Base-by-base conservation (phyloP, 2,113 vertebrate species). In the Vidua macroura region DNA sequence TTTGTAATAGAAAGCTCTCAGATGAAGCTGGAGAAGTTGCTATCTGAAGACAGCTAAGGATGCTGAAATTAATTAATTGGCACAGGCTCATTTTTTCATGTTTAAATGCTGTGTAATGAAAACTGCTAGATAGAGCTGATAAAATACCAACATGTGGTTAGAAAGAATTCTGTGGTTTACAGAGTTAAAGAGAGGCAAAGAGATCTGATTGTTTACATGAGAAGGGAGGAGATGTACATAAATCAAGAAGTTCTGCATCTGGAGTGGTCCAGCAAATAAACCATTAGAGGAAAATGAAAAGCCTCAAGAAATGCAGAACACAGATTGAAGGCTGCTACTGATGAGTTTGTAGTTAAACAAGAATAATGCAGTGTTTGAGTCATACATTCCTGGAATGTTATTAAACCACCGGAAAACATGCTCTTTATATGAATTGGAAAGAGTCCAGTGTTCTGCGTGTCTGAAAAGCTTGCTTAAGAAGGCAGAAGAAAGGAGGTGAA, bases 131-230 rank as follows among this genome's bases (percentile, higher is more conserved):
- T 31, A 69, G 63, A 85, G 33, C 17, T 80, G 91, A 73, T 92
- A 90, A 83, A 33, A n/a, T 69, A 83, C 33, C 69, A 81, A 6
- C n/a, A 25, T 63, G 85, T 51, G 55, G 72, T 92, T 74, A 73
- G 67, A 77, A 89, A 43, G 53, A 92, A 55, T 91, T 66, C 48
- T 90, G 72, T 94, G 79, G 90, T 72, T 93, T 91, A 62, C 48
- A 44, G 63, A 17, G 22, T 85, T 17, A 79, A 83, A 51, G 52
- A 76, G 55, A 67, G 41, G 16, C 35, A 31, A 87, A 77, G 70
- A 59, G 43, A 28, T 80, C 35, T 59, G 46, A n/a, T 70, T 83
- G 49, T 31, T 53, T 89, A 62, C 13, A 13, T 48, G 56, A 67
- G 64, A 56, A 59, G 51, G 75, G 76, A 90, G 52, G 28, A 82